phyloP scores from a whole-genome alignment of 2,888 invertebrate species.

The Monopis laevigella region DNA sequence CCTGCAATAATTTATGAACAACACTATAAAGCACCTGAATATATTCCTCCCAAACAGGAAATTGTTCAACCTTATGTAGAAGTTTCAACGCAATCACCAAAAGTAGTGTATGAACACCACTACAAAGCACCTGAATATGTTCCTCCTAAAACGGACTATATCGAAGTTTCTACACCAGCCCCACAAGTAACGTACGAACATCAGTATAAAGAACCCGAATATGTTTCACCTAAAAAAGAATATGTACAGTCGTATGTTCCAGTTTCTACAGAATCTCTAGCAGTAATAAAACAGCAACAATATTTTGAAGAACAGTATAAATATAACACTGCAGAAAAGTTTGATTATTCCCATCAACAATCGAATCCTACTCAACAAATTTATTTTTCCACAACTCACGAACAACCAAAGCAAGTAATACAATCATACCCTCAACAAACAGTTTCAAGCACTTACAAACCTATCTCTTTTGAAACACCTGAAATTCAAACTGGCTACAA shows the following conservation, averaged over 20 bases:
- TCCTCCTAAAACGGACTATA: slow-evolving; percentile 9
- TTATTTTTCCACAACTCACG: slow-evolving; percentile 35
- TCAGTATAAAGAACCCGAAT: slow-evolving; percentile 26
- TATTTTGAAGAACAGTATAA: slow-evolving; percentile 32
- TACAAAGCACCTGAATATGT: slow-evolving; percentile 24
- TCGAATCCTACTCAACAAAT: slow-evolving; percentile 24
- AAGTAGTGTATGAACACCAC: too few species aligned
- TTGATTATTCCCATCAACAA: slow-evolving; percentile 6
- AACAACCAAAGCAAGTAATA: slow-evolving; percentile 36
- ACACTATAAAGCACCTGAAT: slow-evolving; percentile 25
- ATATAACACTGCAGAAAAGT: slow-evolving; percentile 19
- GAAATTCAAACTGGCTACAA: slow-evolving; percentile 50
- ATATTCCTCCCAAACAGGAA: slow-evolving; percentile 11
- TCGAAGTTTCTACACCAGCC: slow-evolving; percentile 32
- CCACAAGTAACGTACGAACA: slow-evolving; percentile 13
- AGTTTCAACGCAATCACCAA: too few species aligned
- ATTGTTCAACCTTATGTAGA: slow-evolving; percentile 25
- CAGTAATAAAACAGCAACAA: slow-evolving; percentile 30
- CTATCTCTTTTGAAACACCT: slow-evolving; percentile 37
- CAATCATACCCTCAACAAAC: slow-evolving; percentile 35
- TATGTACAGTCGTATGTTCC: slow-evolving; percentile 26
- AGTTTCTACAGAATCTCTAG: slow-evolving; percentile 24
- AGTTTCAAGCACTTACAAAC: slow-evolving; percentile 38
- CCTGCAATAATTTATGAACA: too few species aligned
- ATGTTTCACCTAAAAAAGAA: slow-evolving; percentile 12